Evolutionary conservation across 1,140 invertebrate species (phyloP).

Genomic region (Myzus persicae): DNA sequence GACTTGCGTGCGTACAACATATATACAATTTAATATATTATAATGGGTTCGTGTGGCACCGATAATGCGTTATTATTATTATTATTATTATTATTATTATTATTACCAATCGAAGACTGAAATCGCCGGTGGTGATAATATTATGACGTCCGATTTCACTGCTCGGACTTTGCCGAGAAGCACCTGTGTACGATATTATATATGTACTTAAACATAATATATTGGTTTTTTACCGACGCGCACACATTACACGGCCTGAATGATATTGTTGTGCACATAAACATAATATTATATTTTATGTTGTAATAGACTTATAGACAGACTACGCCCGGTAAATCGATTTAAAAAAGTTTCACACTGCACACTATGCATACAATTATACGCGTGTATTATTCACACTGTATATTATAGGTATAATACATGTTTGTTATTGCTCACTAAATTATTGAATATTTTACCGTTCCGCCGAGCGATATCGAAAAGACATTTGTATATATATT

Average conservation of each 20-base stretch:
- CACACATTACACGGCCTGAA: neutral
- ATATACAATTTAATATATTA: too few species aligned
- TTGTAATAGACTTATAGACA: neutral
- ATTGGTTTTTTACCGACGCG: slow-evolving; percentile 33
- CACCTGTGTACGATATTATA: neutral
- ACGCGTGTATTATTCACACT: slow-evolving; percentile 7
- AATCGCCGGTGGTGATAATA: slow-evolving; percentile 40
- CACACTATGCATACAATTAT: neutral
- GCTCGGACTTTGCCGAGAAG: neutral
- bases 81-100: slow-evolving; percentile 35
- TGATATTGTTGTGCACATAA: neutral
- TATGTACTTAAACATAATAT: neutral
- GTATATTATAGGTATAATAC: too few species aligned
- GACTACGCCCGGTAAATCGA: neutral
- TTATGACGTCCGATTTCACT: slow-evolving; percentile 36
- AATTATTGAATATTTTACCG: neutral
- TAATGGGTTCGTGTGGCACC: neutral
- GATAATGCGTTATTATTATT: neutral
- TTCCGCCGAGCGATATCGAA: neutral
- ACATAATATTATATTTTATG: too few species aligned
- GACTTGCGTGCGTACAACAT: slow-evolving; percentile 22
- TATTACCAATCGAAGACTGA: slow-evolving; percentile 13
- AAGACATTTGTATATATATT: too few species aligned
- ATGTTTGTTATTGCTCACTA: neutral
- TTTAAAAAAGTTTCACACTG: neutral